phyloP scores from a whole-genome alignment of 2,113 vertebrate genomes.

The Serinus canaria region DNA sequence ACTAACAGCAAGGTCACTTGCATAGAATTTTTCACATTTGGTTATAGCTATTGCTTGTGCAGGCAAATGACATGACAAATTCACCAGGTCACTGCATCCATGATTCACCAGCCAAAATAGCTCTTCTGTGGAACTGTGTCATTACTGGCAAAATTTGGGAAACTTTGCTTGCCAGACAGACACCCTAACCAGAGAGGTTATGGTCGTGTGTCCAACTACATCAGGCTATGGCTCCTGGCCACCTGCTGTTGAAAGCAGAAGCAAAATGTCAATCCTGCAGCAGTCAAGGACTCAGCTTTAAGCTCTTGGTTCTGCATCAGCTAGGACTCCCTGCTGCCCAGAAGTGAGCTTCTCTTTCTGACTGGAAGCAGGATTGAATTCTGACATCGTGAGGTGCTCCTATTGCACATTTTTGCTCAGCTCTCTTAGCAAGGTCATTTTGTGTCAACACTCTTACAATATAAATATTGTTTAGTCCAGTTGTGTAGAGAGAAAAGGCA shows the following conservation, averaged over 20 bases:
- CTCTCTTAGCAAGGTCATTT: not conserved
- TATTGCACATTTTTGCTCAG: not conserved
- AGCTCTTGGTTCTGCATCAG: not conserved
- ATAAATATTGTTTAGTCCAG: not conserved
- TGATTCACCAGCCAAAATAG: not conserved
- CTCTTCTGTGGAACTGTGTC: not conserved
- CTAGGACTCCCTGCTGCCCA: not conserved
- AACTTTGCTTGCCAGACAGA: not conserved
- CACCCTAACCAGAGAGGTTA: not conserved
- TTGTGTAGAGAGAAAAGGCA: no score
- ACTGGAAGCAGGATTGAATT: not conserved
- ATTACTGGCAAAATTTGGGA: not conserved
- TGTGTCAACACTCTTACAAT: not conserved
- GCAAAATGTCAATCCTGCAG: not conserved
- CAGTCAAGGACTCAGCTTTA: not conserved
- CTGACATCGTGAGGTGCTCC: not conserved
- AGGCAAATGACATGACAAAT: not conserved
- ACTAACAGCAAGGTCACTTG: not conserved
- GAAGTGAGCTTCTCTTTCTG: not conserved
- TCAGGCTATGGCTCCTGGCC: not conserved
- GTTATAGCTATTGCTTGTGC: not conserved
- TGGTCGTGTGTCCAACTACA: not conserved
- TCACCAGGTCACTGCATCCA: not conserved
- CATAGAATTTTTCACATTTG: not conserved
- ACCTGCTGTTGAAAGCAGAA: not conserved